Evolutionary conservation across 2,797 vertebrate species (phyloP).

Genomic region (Mus spretus): DNA sequence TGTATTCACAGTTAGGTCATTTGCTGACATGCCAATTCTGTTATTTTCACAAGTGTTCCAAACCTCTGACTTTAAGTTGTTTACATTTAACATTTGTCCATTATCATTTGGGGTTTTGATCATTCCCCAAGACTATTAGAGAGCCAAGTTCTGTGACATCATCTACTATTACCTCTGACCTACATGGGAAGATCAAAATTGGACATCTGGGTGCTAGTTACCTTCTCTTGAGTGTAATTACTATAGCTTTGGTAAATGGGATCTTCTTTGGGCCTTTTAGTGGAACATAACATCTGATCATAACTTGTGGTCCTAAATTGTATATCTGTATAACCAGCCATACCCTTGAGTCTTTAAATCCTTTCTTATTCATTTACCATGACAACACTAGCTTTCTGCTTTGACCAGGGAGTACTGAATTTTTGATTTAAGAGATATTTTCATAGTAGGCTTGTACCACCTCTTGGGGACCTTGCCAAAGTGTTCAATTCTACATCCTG

Average conservation of each 20-base stretch:
- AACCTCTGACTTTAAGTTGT: background rate
- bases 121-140: background rate
- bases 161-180: background rate
- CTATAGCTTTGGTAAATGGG: background rate
- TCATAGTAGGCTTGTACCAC: background rate
- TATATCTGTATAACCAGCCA: background rate
- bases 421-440: conserved; percentile 15
- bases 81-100: background rate
- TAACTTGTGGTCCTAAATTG: background rate
- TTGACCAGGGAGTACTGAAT: background rate
- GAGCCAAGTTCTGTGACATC: background rate
- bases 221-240: background rate
- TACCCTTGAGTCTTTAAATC: background rate
- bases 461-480: background rate
- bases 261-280: background rate
- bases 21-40: background rate
- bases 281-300: background rate
- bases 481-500: background rate
- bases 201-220: background rate
- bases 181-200: background rate
- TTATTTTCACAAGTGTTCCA: background rate
- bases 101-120: background rate
- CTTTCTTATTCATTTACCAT: background rate
- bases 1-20: background rate
- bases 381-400: background rate